phyloP scores from a whole-genome alignment of 2,113 vertebrate species.

The Conger conger region DNA sequence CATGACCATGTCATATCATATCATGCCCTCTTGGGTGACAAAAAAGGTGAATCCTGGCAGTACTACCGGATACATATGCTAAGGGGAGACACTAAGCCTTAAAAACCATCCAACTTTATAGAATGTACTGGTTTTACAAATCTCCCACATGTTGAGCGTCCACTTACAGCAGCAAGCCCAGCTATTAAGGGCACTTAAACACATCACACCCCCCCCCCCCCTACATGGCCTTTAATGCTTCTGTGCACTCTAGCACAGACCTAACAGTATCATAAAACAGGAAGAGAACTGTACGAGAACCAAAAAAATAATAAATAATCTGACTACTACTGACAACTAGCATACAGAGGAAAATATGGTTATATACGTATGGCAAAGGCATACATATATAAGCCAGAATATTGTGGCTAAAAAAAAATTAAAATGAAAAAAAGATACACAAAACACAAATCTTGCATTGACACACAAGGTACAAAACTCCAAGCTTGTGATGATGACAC shows the following conservation, averaged over 20 bases:
- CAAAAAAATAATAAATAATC: not conserved
- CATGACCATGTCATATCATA: conserved; percentile 10
- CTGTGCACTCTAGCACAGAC: conserved; percentile 10
- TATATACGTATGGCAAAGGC: conserved; percentile 65
- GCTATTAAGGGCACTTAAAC: not conserved
- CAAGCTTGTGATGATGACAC: conserved; percentile 91
- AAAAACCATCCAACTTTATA: not conserved
- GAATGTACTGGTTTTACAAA: not conserved
- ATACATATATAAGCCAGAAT: conserved; percentile 70
- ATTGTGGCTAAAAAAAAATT: too few species aligned
- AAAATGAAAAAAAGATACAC: conserved; percentile 41
- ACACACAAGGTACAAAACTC: conserved; percentile 69
- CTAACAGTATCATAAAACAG: not conserved
- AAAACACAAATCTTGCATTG: conserved; percentile 65
- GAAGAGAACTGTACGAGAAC: not conserved
- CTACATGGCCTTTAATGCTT: not conserved
- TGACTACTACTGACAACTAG: not conserved
- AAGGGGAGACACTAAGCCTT: not conserved
- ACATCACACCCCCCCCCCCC: not conserved
- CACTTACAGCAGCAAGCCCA: not conserved
- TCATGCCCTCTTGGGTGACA: not conserved
- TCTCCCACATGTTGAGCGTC: not conserved
- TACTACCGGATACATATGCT: not conserved
- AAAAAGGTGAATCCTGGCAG: conserved; percentile 21
- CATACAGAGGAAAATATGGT: conserved; percentile 36